Evolutionary conservation across 2,797 vertebrate species (phyloP), one percentile per base, ranked within the genome.

Genomic region (Periparus ater): DNA sequence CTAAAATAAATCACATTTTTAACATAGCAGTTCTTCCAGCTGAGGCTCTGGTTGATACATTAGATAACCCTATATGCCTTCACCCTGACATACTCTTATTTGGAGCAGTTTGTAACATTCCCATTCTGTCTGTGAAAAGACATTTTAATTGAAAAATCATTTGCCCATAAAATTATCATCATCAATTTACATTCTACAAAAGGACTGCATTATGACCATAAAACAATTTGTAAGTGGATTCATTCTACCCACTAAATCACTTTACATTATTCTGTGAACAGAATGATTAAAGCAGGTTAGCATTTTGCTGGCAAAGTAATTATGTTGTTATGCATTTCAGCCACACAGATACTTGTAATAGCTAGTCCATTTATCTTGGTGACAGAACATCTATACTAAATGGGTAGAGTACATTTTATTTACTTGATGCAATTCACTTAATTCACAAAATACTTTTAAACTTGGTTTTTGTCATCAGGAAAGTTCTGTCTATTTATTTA

Each of bases 61-160:
- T 77, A 88, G 94, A 91, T 84, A 96, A 89, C 67, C n/a, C 73
- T 94, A 70, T 77, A 88, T 13, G 54, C 81, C 88, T 91, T 90
- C 88, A 93, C 40, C 76, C 80, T 88, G 91, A 86, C 83, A 88
- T 57, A 80, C 8, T 60, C 91, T 94, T 97, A 96, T 92, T 68
- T 34, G 88, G 91, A 97, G 93, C 92, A 78, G 90, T 97, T 97
- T 96, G 80, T 96, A 97, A 96, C 88, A 66, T 93, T 97, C 91
- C 79, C 61, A 88, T 96, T 97, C 96, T 94, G 88, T 96, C 96
- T 81, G 50, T 67, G 93, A 96, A 97, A 97, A 97, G 95, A 97
- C 95, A 93, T 96, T 98, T 98, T 98, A 98, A 98, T 98, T 98
- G 97, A 98, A 98, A 98, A 98, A 98, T 97, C 96, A 97, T 98